Conservation (phyloP, 2,888 invertebrate genomes). For the Lissocephala sabroskyi region DNA sequence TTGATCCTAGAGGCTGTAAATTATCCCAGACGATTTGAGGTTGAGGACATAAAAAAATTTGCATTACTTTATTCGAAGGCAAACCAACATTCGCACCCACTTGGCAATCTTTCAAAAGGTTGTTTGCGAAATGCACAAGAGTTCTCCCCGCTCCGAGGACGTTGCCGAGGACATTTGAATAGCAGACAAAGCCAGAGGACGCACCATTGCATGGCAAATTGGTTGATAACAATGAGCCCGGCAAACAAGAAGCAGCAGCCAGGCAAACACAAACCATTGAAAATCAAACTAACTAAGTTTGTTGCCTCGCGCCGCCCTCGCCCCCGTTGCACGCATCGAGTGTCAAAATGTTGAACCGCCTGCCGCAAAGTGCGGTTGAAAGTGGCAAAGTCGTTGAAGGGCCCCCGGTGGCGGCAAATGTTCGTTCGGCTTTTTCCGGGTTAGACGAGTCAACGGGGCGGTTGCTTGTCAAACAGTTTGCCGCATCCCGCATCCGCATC, state of each 20-base stretch:
- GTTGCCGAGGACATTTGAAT: constrained; percentile 6
- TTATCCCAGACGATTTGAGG: too few relatives aligned
- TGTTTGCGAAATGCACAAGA: constrained; percentile 42
- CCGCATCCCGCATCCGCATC: constrained; percentile 4
- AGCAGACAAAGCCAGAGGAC: constrained; percentile 19
- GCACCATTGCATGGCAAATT: constrained; percentile 46
- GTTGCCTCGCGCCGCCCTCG: constrained; percentile 15
- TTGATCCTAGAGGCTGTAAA: too few relatives aligned
- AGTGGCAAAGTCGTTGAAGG: constrained; percentile 44
- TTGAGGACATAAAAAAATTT: too few relatives aligned
- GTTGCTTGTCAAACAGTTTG: background rate
- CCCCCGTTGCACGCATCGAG: background rate
- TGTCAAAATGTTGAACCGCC: constrained; percentile 33
- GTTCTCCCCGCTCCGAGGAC: constrained; percentile 23
- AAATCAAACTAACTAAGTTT: constrained; percentile 52
- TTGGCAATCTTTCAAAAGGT: constrained; percentile 47
- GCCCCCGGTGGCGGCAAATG: background rate
- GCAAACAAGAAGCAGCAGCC: constrained; percentile 19
- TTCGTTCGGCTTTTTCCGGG: too few relatives aligned
- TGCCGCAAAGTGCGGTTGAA: constrained; percentile 37
- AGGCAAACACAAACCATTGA: constrained; percentile 51
- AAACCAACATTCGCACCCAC: too few relatives aligned
- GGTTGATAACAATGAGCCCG: constrained; percentile 47
- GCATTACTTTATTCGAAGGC: too few relatives aligned
- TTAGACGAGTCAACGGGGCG: too few relatives aligned